phyloP scores from a whole-genome alignment of 2,113 vertebrate species.

The Megatriorchis doriae region DNA sequence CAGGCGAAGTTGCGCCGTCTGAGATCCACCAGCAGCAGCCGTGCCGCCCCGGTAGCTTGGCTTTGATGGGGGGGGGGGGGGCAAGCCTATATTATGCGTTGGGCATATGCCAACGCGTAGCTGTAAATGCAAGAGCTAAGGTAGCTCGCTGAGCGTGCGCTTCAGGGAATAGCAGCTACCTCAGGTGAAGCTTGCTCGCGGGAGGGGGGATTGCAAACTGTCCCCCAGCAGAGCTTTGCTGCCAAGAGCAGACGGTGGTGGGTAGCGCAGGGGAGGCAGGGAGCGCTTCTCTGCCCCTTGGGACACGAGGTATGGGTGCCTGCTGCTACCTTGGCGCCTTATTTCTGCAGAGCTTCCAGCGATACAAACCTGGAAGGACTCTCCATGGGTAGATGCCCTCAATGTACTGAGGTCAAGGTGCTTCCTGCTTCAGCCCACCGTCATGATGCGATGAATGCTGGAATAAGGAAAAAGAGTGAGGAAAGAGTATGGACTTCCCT shows the following conservation, averaged over 20 bases:
- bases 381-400: too few relatives aligned
- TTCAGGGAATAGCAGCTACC: background rate
- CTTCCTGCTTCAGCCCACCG: background rate
- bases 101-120: background rate
- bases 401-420: accelerated
- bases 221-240: background rate
- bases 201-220: background rate
- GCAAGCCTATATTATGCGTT: background rate
- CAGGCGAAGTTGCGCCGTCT: background rate
- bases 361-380: background rate
- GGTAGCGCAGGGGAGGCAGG: background rate
- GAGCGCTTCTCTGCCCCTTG: background rate
- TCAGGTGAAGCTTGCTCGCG: background rate
- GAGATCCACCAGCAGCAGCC: background rate
- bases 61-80: background rate
- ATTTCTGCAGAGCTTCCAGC: background rate
- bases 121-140: background rate
- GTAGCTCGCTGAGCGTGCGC: background rate
- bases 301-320: background rate
- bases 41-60: too few relatives aligned
- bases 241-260: background rate
- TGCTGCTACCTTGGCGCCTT: background rate
- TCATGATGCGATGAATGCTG: accelerated
- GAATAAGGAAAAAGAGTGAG: background rate
- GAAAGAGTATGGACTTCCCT: background rate